Conservation (phyloP, 2,888 invertebrate species). For the Alloscopus bannaensis region DNA sequence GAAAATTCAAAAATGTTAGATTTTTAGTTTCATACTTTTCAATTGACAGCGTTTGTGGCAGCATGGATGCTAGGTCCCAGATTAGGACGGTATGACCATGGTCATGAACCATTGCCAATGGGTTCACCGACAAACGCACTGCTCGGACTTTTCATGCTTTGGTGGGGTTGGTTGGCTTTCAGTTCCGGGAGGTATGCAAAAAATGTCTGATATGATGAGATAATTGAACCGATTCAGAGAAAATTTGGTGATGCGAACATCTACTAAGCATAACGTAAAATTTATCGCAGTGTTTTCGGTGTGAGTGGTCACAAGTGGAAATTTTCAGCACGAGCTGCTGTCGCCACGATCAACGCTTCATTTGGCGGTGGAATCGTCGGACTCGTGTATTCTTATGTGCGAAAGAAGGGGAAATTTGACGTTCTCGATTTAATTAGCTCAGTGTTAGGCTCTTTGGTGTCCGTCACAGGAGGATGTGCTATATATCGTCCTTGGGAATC, state of each 20-base stretch:
- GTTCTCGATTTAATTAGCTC: constrained; percentile 92
- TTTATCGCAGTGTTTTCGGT: constrained; percentile 77
- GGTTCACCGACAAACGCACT: constrained; percentile 94
- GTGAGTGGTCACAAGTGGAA: constrained; percentile 92
- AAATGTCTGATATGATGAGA: too few species aligned
- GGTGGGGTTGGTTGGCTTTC: constrained; percentile 98
- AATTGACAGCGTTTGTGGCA: constrained; percentile 86
- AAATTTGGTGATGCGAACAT: too few species aligned
- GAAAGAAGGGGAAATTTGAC: constrained; percentile 84
- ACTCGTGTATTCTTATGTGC: constrained; percentile 80
- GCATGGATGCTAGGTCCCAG: constrained; percentile 93
- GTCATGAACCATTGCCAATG: constrained; percentile 84
- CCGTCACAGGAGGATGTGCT: constrained; percentile 92
- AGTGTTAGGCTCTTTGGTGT: constrained; percentile 89
- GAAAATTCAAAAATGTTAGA: background rate
- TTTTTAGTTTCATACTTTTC: background rate
- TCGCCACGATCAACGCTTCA: constrained; percentile 92
- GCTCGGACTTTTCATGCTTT: constrained; percentile 92
- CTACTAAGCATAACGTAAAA: too few species aligned
- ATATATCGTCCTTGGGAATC: constrained; percentile 92
- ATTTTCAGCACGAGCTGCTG: constrained; percentile 91
- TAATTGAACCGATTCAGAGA: background rate
- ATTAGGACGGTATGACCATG: constrained; percentile 87
- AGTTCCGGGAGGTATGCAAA: constrained; percentile 91
- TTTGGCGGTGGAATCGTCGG: constrained; percentile 91